Evolutionary conservation across 2,797 vertebrate genomes (phyloP).

Genomic region (Typhlichthys subterraneus): DNA sequence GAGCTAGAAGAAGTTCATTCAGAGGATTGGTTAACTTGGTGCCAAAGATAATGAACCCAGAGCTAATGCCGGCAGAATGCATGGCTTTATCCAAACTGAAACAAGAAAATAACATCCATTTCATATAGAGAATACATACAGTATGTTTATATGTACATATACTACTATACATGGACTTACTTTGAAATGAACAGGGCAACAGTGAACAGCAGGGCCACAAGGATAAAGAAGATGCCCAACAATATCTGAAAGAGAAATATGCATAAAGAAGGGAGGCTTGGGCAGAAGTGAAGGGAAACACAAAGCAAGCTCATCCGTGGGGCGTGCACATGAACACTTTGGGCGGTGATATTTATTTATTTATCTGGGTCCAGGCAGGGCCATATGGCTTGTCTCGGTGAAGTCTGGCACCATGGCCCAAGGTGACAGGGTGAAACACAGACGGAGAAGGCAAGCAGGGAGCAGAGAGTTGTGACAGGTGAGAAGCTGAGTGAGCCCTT

Average conservation of each 20-base stretch:
- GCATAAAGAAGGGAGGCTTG: neutral
- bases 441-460: constrained; percentile 37
- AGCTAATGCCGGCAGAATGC: constrained; percentile 93
- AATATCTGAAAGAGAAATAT: constrained; percentile 81
- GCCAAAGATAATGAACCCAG: constrained; percentile 95
- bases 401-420: constrained; percentile 53
- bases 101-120: constrained; percentile 9
- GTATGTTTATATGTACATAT: neutral
- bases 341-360: constrained; percentile 23
- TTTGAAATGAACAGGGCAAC: constrained; percentile 95
- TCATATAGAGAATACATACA: neutral
- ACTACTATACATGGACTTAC: constrained; percentile 79
- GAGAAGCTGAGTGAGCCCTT: constrained; percentile 46
- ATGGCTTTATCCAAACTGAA: constrained; percentile 96
- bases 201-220: constrained; percentile 92
- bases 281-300: constrained; percentile 9
- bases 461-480: constrained; percentile 44
- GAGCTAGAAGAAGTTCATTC: constrained; percentile 91
- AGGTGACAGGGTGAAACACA: constrained; percentile 50
- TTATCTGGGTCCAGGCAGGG: constrained; percentile 54
- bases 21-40: constrained; percentile 96
- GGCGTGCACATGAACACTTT: constrained; percentile 39
- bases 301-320: constrained; percentile 27
- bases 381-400: constrained; percentile 64
- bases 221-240: constrained; percentile 90